Evolutionary conservation across 2,797 vertebrate genomes (phyloP).

Genomic region (Tamandua tetradactyla): DNA sequence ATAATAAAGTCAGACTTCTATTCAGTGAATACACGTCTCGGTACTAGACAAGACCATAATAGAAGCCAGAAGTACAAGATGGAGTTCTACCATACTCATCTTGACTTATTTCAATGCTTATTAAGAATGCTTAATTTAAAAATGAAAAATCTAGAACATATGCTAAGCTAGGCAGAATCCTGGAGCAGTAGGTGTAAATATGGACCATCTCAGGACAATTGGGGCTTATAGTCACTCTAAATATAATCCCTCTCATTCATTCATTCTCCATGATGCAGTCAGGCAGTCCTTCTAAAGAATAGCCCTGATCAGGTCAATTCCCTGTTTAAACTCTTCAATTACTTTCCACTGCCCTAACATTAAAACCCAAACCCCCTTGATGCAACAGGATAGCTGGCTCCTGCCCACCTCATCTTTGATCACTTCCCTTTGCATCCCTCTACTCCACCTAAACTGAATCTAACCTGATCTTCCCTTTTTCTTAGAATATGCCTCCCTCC

Average conservation of each 20-base stretch:
- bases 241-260: constrained; percentile 29
- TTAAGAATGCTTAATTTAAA: constrained; percentile 38
- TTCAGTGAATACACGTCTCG: constrained; percentile 13
- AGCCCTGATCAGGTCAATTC: not conserved
- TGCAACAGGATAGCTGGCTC: not conserved
- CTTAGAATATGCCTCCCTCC: not conserved
- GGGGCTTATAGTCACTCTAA: not conserved
- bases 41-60: not conserved
- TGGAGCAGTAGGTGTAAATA: not conserved
- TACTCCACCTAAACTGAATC: not conserved
- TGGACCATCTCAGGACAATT: not conserved
- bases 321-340: constrained; percentile 44
- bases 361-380: constrained; percentile 18
- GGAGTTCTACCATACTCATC: constrained; percentile 5
- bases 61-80: constrained; percentile 30
- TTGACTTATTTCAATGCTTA: constrained; percentile 45
- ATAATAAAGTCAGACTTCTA: constrained; percentile 4
- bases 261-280: constrained; percentile 30
- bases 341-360: constrained; percentile 1
- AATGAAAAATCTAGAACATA: constrained; percentile 7
- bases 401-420: not conserved
- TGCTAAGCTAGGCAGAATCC: constrained; percentile 24
- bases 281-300: constrained; percentile 37
- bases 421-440: not conserved
- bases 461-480: constrained; percentile 25